Conservation (phyloP, 2,888 invertebrate genomes). For the Pheosia gnoma region DNA sequence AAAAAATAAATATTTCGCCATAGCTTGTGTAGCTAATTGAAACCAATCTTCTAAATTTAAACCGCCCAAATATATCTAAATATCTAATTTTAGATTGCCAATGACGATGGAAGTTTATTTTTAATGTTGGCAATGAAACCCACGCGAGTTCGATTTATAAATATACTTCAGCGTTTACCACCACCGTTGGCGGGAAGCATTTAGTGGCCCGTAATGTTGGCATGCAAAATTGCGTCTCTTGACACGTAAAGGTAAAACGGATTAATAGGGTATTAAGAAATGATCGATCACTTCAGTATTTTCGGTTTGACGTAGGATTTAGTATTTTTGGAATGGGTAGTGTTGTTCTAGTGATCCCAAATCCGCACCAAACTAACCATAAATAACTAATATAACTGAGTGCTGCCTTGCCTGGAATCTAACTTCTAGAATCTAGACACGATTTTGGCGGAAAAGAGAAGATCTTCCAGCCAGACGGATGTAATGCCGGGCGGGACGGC, state of each 20-base stretch:
- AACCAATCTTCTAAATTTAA: background rate
- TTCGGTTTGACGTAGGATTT: background rate
- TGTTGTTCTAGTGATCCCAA: background rate
- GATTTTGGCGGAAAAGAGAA: too few relatives aligned
- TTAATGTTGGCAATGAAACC: background rate
- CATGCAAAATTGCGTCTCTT: constrained; percentile 7
- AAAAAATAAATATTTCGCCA: too few relatives aligned
- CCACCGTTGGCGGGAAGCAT: background rate
- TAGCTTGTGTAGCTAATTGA: background rate
- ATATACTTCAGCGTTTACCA: background rate
- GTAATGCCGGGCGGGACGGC: too few relatives aligned
- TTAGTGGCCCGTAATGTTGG: constrained; percentile 8
- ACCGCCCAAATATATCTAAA: background rate
- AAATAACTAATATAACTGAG: too few relatives aligned
- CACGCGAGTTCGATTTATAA: background rate
- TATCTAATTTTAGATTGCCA: background rate
- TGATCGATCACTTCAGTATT: constrained; percentile 2
- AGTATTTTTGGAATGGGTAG: background rate
- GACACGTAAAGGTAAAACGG: constrained; percentile 4
- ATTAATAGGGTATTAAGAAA: background rate
- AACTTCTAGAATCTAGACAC: too few relatives aligned
- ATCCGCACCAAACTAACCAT: too few relatives aligned
- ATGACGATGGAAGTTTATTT: background rate
- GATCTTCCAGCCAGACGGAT: too few relatives aligned
- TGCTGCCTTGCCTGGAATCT: too few relatives aligned